phyloP scores from a whole-genome alignment of 2,888 invertebrate species.

The Sphinx pinastri region DNA sequence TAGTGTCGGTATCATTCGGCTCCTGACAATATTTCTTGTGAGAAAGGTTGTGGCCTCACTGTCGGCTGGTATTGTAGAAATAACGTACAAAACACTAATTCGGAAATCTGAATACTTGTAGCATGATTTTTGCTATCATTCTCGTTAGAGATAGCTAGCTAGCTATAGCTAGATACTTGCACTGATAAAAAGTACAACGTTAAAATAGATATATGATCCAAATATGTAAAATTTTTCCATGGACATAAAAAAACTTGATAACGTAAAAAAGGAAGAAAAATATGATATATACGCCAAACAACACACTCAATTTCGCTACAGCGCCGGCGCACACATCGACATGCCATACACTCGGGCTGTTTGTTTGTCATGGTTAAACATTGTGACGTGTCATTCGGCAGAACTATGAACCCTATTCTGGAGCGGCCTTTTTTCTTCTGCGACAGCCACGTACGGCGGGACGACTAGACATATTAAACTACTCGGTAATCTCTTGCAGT shows the following conservation, averaged over 20 bases:
- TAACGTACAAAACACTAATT: conserved; percentile 22
- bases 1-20: conserved; percentile 5
- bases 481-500: conserved; percentile 23
- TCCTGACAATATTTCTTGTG: neutral
- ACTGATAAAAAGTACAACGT: conserved; percentile 15
- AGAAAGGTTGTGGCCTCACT: conserved; percentile 23
- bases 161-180: neutral
- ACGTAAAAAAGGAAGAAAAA: neutral
- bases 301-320: conserved; percentile 24
- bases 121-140: neutral
- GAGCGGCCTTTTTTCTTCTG: neutral
- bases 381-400: conserved; percentile 9
- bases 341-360: conserved; percentile 28
- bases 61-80: conserved; percentile 18
- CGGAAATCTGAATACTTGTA: conserved; percentile 9
- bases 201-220: neutral
- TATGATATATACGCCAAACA: conserved; percentile 6
- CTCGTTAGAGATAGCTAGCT: neutral
- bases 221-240: neutral
- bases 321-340: conserved; percentile 6
- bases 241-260: neutral
- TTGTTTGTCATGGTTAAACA: conserved; percentile 23
- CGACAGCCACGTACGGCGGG: neutral
- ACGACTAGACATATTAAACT: conserved; percentile 19
- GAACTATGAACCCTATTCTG: neutral